Percentiles rank a stretch among this genome's conserved stretches.
Evolutionary conservation across 2,888 invertebrate species (phyloP).

Genomic region (Athalia rosae): DNA sequence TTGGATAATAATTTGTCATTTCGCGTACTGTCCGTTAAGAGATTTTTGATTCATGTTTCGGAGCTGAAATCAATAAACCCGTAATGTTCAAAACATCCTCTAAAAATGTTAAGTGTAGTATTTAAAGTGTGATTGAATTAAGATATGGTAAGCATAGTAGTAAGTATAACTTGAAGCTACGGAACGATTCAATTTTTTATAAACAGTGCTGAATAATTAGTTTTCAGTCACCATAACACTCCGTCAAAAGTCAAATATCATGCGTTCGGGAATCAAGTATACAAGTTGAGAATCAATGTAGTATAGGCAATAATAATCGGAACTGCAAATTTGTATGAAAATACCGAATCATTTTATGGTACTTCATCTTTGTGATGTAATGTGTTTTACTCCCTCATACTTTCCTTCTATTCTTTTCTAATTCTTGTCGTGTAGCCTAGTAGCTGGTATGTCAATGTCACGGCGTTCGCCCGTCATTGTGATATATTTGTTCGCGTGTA

Average conservation of each 20-base stretch:
- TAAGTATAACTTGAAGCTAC: slow-evolving; percentile 26
- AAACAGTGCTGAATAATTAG: slow-evolving; percentile 6
- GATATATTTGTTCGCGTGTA: slow-evolving; percentile 61
- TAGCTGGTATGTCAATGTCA: slow-evolving; percentile 62
- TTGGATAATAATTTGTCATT: slow-evolving; percentile 30
- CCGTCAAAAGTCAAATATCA: background rate
- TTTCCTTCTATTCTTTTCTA: slow-evolving; percentile 54
- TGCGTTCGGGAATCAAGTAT: background rate
- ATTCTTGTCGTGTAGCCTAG: slow-evolving; percentile 18
- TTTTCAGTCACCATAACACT: background rate
- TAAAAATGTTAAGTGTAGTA: slow-evolving; percentile 54
- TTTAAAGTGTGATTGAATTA: slow-evolving; percentile 52
- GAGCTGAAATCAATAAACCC: slow-evolving; percentile 50
- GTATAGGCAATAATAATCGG: background rate
- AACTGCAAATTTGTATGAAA: slow-evolving; percentile 23
- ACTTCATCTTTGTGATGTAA: slow-evolving; percentile 54
- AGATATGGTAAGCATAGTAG: slow-evolving; percentile 50
- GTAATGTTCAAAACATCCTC: slow-evolving; percentile 54
- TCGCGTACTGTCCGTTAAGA: slow-evolving; percentile 18
- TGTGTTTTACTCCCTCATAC: slow-evolving; percentile 50
- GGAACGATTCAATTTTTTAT: slow-evolving; percentile 25
- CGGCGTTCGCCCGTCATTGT: slow-evolving; percentile 67
- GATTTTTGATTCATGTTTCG: slow-evolving; percentile 37
- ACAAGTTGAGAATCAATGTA: background rate
- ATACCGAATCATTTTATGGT: slow-evolving; percentile 23